Percentiles rank a stretch among this genome's conserved stretches.
Evolutionary conservation across 1,140 invertebrate genomes (phyloP).

Genomic region (Tetranychus cinnabarinus): DNA sequence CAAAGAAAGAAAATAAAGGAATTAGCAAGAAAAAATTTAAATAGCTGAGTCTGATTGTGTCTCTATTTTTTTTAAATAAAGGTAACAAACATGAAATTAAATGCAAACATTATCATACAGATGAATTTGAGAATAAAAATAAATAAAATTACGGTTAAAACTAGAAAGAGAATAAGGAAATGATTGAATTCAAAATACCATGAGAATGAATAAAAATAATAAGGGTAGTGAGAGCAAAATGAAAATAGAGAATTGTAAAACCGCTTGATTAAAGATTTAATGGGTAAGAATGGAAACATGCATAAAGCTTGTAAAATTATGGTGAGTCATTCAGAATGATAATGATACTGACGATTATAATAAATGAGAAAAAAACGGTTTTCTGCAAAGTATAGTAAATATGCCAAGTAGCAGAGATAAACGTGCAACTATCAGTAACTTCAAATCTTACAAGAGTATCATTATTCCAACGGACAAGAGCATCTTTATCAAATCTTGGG

Average conservation of each 20-base stretch:
- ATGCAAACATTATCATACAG: no score
- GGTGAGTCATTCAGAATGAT: background rate
- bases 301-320: background rate
- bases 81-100: background rate
- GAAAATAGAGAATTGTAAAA: no score
- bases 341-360: background rate
- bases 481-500: slow-evolving; percentile 1
- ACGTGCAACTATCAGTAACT: background rate
- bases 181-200: background rate
- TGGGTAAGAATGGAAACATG: background rate
- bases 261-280: no score
- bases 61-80: no score
- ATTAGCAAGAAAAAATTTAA: no score
- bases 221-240: background rate
- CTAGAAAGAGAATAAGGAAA: background rate
- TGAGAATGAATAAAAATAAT: background rate
- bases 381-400: background rate
- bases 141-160: background rate
- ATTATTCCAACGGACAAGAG: slow-evolving; percentile 3
- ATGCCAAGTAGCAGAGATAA: background rate
- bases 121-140: no score
- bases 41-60: no score
- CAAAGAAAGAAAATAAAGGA: background rate
- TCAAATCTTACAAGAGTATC: slow-evolving; percentile 8
- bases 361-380: background rate